Evolutionary conservation across 2,797 vertebrate species (phyloP).

Genomic region (Tenualosa thibaudeaui): DNA sequence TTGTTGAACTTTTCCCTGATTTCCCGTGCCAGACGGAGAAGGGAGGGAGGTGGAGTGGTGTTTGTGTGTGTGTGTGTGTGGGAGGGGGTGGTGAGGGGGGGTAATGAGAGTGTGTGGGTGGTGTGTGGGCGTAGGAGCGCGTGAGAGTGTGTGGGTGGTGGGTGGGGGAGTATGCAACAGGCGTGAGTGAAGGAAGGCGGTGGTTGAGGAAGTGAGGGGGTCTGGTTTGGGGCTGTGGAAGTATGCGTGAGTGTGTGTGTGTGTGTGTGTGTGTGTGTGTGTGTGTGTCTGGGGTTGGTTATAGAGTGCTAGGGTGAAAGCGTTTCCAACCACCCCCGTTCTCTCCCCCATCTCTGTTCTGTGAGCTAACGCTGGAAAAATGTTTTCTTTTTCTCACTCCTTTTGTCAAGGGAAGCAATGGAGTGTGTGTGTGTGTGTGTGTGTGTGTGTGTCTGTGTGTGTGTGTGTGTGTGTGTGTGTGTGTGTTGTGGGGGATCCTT

Average conservation of each 20-base stretch:
- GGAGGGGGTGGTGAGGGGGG: not conserved
- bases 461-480: constrained; percentile 30
- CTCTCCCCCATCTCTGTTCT: constrained; percentile 29
- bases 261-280: constrained; percentile 32
- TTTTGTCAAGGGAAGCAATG: constrained; percentile 28
- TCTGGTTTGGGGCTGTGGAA: constrained; percentile 15
- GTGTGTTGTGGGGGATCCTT: constrained; percentile 34
- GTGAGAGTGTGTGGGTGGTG: constrained; percentile 19
- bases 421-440: constrained; percentile 19
- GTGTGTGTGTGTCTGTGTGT: constrained; percentile 31
- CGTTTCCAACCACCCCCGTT: constrained; percentile 50
- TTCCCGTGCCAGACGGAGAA: constrained; percentile 40
- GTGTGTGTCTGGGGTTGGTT: constrained; percentile 42
- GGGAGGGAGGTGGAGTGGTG: constrained; percentile 6
- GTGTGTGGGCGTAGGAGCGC: not conserved
- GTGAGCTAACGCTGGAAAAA: constrained; percentile 56
- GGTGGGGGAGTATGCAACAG: constrained; percentile 23
- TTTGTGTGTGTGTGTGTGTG: constrained; percentile 37
- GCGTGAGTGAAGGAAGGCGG: constrained; percentile 53
- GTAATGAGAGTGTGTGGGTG: constrained; percentile 3
- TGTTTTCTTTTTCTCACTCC: constrained; percentile 43
- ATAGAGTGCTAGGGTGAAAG: constrained; percentile 48
- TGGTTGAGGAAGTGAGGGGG: constrained; percentile 24
- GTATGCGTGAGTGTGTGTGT: constrained; percentile 24
- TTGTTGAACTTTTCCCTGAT: constrained; percentile 79